Base-by-base conservation (phyloP, 2,888 invertebrate genomes). In the Ormyrus thymus region DNA sequence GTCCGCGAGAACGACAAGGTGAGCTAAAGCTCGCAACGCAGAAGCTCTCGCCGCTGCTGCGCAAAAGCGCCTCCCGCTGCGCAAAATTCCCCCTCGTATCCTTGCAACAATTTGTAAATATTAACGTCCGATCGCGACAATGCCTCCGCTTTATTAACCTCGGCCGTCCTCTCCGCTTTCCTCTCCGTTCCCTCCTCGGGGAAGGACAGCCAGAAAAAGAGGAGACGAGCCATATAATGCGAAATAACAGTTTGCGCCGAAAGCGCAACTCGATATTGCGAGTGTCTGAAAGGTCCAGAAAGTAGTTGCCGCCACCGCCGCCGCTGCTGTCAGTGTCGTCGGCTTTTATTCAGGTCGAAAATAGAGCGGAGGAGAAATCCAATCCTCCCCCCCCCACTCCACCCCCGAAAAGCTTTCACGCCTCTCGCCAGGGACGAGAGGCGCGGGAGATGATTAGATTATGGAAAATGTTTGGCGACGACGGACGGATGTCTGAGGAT, bases 311-410 rank as follows among this genome's bases (percentile, higher is more conserved):
- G 68, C 55, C 55, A 45, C 45, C 55, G 55, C 68, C 9, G 75
- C 29, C 48, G 61, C 62, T 46, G 56, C 43, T n/a, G 45, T 59
- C 77, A 48, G 73, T 70, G 70, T 73, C 77, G 70, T 71, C 76
- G 70, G 59, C 45, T 61, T 77, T 74, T 80, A 80, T 80, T 80
- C 77, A 66, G 80, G 80, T 77, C 80, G 73, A 74, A 68, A 29
- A 45, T n/a, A 61, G 78, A 68, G 61, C 29, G 69, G 29, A 29
- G 70, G 51, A 73, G 76, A 80, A 81, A 81, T 80, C 76, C 78
- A 74, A 78, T 74, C 80, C 65, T 80, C 51, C 29, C 1, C 1
- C 1, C 1, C 29, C 29, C n/a, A n/a, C n/a, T n/a, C n/a, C n/a
- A n/a, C 45, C 53, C 9, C 45, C 68, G 51, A 53, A 76, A 76